Evolutionary conservation across 2,888 invertebrate genomes (phyloP).

Genomic region (Stenolophus ochropezus): DNA sequence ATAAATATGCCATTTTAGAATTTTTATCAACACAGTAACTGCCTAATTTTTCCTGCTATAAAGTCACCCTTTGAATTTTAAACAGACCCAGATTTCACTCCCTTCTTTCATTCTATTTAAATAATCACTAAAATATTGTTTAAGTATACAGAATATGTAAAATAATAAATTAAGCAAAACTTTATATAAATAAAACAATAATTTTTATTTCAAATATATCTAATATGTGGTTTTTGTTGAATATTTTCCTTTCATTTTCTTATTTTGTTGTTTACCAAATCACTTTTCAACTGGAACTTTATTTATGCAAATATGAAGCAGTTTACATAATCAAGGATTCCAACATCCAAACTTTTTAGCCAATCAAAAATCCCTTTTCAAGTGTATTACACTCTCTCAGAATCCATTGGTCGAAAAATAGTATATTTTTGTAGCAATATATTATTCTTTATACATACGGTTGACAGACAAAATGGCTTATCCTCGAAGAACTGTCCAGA

Average conservation of each 20-base stretch:
- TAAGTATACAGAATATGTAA: not conserved
- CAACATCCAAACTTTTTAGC: not conserved
- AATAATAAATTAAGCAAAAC: not conserved
- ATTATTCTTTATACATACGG: too few species aligned
- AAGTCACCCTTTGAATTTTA: slow-evolving; percentile 20
- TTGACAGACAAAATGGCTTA: too few species aligned
- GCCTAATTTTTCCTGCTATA: slow-evolving; percentile 7
- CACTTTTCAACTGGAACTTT: not conserved
- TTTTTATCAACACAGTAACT: not conserved
- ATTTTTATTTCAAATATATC: not conserved
- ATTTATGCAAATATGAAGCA: not conserved
- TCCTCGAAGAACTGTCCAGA: too few species aligned
- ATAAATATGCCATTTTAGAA: slow-evolving; percentile 16
- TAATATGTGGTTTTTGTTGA: not conserved
- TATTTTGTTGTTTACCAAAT: not conserved
- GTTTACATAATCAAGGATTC: not conserved
- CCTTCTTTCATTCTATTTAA: not conserved
- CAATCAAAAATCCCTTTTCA: not conserved
- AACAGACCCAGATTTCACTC: not conserved
- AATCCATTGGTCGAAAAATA: not conserved
- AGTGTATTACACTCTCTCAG: not conserved
- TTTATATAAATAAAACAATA: not conserved
- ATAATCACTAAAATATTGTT: not conserved
- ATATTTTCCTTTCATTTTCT: not conserved
- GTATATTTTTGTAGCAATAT: too few species aligned